Conservation (phyloP, 64 coral and sea anemone species). For the Pocillopora damicornis region DNA sequence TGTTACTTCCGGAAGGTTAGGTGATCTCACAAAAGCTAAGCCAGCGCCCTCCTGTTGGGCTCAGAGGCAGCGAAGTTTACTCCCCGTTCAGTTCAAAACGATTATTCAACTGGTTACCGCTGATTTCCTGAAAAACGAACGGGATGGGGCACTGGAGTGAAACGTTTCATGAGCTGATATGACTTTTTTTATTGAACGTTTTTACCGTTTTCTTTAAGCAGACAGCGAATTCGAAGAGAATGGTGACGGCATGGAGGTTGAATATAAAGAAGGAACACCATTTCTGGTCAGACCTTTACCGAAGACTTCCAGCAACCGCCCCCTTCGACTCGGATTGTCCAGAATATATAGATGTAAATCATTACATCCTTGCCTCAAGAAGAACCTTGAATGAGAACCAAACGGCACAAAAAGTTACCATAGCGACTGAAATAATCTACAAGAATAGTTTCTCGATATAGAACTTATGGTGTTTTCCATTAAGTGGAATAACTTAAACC, state of each 20-base stretch:
- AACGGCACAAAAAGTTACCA: neutral
- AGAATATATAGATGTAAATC: slow-evolving; percentile 33
- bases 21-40: no score
- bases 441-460: neutral
- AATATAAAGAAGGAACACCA: slow-evolving; percentile 1
- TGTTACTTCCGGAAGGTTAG: no score
- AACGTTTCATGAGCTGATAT: neutral
- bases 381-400: neutral
- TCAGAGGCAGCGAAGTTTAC: neutral
- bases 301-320: slow-evolving; percentile 43
- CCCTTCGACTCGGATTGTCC: slow-evolving; percentile 57
- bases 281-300: neutral
- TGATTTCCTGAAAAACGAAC: no score
- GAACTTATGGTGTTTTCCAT: neutral
- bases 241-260: neutral
- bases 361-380: slow-evolving; percentile 40
- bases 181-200: neutral
- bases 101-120: no score
- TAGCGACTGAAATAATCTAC: neutral
- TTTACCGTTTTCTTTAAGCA: neutral
- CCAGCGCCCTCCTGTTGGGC: no score
- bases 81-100: neutral
- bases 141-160: neutral
- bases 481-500: no score
- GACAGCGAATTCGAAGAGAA: neutral